Evolutionary conservation across 2,888 invertebrate genomes (phyloP), one percentile per base, ranked within the genome.

Genomic region (Cheilosia impressa): DNA sequence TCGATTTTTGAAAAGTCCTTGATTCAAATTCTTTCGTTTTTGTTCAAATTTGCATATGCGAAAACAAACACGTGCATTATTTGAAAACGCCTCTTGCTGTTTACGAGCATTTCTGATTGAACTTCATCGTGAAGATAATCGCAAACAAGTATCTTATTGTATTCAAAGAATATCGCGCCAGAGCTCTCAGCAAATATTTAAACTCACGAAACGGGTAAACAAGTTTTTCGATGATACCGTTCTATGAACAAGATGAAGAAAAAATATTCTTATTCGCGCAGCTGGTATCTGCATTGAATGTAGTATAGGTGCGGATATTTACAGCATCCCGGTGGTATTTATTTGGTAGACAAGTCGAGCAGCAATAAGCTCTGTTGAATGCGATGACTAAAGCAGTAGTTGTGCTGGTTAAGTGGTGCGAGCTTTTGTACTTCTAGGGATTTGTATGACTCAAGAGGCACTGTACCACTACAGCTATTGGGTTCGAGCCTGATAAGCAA

Each of bases 131-230:
- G 1, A 47, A 17, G 9, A 9, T 17, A 47, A 47, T 17, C 47
- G 17, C 19, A 19, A 47, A 47, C 47, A 47, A 47, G 47, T 47
- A 47, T 17, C 2, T 47, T 47, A 47, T 47, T 47, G 47, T 47
- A 4, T 47, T 47, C 17, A 17, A 17, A 45, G 45, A 45, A 43
- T 43, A n/a, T 47, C 9, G 17, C 19, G 10, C 47, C 9, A 47
- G 19, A 47, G 47, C 47, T 47, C 6, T 47, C 47, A 47, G 47
- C 9, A 17, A 47, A 47, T 47, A 45, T 45, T 45, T 45, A 17
- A 6, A 17, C 17, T 45, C 45, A 45, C 5, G 45, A 47, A 47
- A 47, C 9, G 19, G 3, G 47, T 47, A 47, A 47, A 47, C 47
- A 47, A 47, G 17, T 17, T 47, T 9, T 4, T 47, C 47, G 47